phyloP scores from a whole-genome alignment of 1,140 invertebrate species.

The Rhagoletis pomonella region DNA sequence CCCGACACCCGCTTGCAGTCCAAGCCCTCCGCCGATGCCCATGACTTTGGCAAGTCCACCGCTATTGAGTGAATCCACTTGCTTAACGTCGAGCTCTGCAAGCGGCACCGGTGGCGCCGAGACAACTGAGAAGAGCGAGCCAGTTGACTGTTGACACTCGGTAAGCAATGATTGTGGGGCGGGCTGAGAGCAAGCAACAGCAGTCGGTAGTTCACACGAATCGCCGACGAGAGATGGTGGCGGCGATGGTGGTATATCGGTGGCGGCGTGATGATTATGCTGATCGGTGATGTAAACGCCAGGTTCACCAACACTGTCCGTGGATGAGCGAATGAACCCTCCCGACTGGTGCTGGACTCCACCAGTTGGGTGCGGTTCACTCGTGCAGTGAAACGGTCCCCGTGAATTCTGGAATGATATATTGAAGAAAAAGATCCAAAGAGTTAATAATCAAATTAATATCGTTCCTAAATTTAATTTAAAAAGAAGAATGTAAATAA shows the following conservation, averaged over 20 bases:
- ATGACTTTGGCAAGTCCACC: neutral
- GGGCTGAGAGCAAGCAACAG: conserved; percentile 59
- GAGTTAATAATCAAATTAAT: no score
- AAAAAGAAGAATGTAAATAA: no score
- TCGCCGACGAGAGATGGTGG: conserved; percentile 65
- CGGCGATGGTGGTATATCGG: conserved; percentile 56
- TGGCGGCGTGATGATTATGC: conserved; percentile 41
- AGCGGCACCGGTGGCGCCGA: conserved; percentile 76
- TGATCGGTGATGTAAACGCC: conserved; percentile 59
- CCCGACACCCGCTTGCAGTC: conserved; percentile 9
- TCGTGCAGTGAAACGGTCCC: conserved; percentile 74
- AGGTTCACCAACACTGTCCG: conserved; percentile 46
- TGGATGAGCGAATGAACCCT: conserved; percentile 68
- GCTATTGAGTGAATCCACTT: conserved; percentile 60
- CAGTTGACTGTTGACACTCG: conserved; percentile 67
- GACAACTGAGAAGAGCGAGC: conserved; percentile 77
- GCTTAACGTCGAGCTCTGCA: conserved; percentile 71
- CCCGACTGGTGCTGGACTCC: conserved; percentile 74
- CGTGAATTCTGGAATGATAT: conserved; percentile 73
- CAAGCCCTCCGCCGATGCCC: conserved; percentile 50
- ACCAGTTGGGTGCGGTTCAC: conserved; percentile 74
- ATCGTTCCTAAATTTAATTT: no score
- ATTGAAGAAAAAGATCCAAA: no score
- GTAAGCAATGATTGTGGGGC: conserved; percentile 57
- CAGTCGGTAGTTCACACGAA: conserved; percentile 73